These are phyloP conservation scores for Grammomys surdaster DNA, from an alignment of 2,113 vertebrate genomes.

Conservation along the genomic window DNA sequence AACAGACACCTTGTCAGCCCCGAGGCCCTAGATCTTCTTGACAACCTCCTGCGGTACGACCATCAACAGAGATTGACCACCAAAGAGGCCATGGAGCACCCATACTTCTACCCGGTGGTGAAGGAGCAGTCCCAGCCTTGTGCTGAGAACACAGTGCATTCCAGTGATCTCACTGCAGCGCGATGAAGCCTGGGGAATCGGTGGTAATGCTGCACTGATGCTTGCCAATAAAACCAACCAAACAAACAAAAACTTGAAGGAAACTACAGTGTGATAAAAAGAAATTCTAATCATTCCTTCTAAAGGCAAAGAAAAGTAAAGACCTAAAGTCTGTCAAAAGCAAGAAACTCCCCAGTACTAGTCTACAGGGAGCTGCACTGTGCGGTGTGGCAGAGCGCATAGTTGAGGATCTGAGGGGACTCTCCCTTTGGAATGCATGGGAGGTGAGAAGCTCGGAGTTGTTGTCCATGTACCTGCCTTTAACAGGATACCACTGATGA, in stretches of 20 bases:
- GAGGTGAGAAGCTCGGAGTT: constrained; percentile 80
- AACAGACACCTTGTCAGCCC: constrained; percentile 97
- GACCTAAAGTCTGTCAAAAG: constrained; percentile 80
- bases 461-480: constrained; percentile 69
- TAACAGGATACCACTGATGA: constrained; percentile 76
- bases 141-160: constrained; percentile 94
- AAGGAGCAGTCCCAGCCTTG: constrained; percentile 95
- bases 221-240: constrained; percentile 89
- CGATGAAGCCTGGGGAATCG: constrained; percentile 92
- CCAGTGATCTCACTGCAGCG: constrained; percentile 95
- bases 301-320: constrained; percentile 84
- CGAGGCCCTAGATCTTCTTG: constrained; percentile 97
- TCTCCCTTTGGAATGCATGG: constrained; percentile 81
- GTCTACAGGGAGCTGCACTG: constrained; percentile 76
- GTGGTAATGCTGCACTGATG: constrained; percentile 89
- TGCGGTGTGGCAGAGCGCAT: constrained; percentile 53
- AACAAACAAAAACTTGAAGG: constrained; percentile 83
- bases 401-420: constrained; percentile 75
- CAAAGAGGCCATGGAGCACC: constrained; percentile 98
- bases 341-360: constrained; percentile 80
- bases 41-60: constrained; percentile 98
- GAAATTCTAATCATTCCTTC: constrained; percentile 84
- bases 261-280: constrained; percentile 84
- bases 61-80: constrained; percentile 99
- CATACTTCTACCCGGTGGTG: constrained; percentile 98